Conservation (phyloP, 1,140 invertebrate genomes). For the Plectrocnemia conspersa region DNA sequence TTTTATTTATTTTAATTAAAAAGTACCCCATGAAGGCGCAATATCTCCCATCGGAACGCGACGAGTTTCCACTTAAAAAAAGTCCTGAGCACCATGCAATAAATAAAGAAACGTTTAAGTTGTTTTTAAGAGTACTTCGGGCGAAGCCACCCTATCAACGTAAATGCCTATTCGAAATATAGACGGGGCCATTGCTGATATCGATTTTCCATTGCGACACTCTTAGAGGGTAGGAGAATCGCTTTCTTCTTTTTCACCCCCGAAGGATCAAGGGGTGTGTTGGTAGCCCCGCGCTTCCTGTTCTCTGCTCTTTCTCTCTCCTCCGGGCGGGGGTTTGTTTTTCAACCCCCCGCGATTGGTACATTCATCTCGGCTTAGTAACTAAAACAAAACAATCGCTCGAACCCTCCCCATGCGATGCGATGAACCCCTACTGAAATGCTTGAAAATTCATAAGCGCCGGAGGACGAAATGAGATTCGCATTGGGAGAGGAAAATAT, state of each 20-base stretch:
- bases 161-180: slow-evolving; percentile 36
- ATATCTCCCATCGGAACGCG: slow-evolving; percentile 15
- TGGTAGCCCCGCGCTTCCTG: slow-evolving; percentile 15
- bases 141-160: slow-evolving; percentile 28
- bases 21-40: too few species aligned
- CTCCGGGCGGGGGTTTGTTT: slow-evolving; percentile 12
- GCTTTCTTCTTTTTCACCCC: slow-evolving; percentile 15
- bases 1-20: too few species aligned
- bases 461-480: too few species aligned
- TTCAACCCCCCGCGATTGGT: slow-evolving; percentile 20
- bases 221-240: slow-evolving; percentile 18
- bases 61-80: slow-evolving; percentile 33
- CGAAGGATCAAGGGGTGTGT: neutral
- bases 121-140: slow-evolving; percentile 35
- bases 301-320: slow-evolving; percentile 8
- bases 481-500: too few species aligned
- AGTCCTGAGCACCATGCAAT: slow-evolving; percentile 31
- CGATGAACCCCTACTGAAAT: too few species aligned
- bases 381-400: slow-evolving; percentile 30
- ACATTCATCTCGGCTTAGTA: slow-evolving; percentile 28
- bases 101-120: slow-evolving; percentile 36
- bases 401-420: too few species aligned
- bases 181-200: slow-evolving; percentile 35
- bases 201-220: slow-evolving; percentile 34
- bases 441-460: too few species aligned